phyloP scores from a whole-genome alignment of 2,113 vertebrate species.

The Trachemys scripta region DNA sequence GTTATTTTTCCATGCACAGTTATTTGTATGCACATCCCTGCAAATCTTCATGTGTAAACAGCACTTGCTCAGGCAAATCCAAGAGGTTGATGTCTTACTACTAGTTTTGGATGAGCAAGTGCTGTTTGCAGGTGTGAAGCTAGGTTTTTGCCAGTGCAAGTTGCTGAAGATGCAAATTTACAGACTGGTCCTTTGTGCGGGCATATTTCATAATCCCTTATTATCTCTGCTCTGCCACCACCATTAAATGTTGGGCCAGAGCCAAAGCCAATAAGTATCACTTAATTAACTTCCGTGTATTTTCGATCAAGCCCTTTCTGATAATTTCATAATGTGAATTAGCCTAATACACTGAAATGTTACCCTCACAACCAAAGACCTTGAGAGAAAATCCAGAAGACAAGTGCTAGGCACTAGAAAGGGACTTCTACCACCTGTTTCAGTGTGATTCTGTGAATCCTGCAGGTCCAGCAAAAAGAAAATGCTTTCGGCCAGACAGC shows the following conservation, averaged over 20 bases:
- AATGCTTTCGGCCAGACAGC: background rate
- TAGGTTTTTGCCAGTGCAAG: background rate
- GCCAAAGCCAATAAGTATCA: background rate
- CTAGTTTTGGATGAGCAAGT: conserved; percentile 4
- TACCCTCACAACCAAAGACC: background rate
- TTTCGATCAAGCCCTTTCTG: conserved; percentile 3
- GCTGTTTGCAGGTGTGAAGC: conserved; percentile 30
- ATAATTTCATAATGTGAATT: background rate
- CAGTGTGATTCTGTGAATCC: background rate
- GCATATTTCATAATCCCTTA: background rate
- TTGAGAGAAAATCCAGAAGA: conserved; percentile 29
- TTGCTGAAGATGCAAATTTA: background rate
- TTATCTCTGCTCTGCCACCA: background rate
- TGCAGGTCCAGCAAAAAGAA: conserved; percentile 5
- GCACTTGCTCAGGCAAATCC: background rate
- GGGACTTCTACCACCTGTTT: background rate
- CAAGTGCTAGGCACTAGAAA: background rate
- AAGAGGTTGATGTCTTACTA: background rate
- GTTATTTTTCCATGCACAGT: conserved; percentile 27
- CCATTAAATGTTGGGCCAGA: background rate
- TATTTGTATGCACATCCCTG: background rate
- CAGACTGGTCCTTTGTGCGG: background rate
- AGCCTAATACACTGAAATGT: background rate
- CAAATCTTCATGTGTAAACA: conserved; percentile 31
- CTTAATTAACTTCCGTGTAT: conserved; percentile 31